Conservation (phyloP, 2,888 invertebrate species). For the Polyommatus icarus region DNA sequence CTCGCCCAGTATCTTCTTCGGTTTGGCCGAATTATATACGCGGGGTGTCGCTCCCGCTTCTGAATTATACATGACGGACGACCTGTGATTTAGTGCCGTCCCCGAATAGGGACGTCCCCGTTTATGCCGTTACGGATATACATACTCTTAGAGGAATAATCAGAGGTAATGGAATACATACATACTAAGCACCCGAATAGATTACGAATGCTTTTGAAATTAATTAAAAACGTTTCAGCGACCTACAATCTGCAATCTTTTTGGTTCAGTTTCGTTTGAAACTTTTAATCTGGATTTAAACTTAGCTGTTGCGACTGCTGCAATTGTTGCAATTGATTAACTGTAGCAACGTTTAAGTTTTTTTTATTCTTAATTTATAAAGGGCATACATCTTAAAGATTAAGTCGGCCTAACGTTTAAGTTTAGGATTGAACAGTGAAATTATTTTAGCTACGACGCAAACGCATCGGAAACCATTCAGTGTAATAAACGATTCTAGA, state of each 20-base stretch:
- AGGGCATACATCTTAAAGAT: too few relatives aligned
- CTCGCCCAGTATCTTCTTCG: slow-evolving; percentile 67
- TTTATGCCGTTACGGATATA: slow-evolving; percentile 42
- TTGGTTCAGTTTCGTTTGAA: not conserved
- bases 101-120: slow-evolving; percentile 58
- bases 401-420: too few relatives aligned
- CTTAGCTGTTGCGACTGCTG: not conserved
- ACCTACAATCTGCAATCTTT: not conserved
- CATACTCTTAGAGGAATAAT: slow-evolving; percentile 15
- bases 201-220: not conserved
- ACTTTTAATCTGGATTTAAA: not conserved
- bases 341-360: not conserved
- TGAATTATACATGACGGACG: slow-evolving; percentile 74
- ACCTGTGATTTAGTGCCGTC: slow-evolving; percentile 71
- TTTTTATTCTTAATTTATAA: too few relatives aligned
- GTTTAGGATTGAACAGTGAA: not conserved
- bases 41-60: slow-evolving; percentile 63
- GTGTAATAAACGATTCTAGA: not conserved
- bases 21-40: slow-evolving; percentile 65
- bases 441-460: not conserved
- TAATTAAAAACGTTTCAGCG: not conserved
- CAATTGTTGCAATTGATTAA: not conserved
- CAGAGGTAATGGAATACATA: slow-evolving; percentile 23
- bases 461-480: not conserved
- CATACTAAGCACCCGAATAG: not conserved